These are phyloP conservation scores for Diachrysia chrysitis DNA, from an alignment of 2,888 invertebrate species.

Conservation along the genomic window DNA sequence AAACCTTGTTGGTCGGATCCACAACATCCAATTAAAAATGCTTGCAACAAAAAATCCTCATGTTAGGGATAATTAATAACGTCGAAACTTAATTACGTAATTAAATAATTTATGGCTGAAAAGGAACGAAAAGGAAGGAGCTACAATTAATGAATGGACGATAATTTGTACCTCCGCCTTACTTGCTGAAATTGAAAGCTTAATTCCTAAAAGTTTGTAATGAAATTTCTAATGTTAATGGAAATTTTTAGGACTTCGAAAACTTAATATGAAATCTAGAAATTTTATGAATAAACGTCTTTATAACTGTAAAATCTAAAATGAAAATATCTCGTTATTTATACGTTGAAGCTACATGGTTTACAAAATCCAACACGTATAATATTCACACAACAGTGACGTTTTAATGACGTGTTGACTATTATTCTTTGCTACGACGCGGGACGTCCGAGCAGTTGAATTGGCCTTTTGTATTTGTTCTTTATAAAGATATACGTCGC, in stretches of 20 bases:
- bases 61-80: conserved; percentile 46
- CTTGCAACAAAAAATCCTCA: conserved; percentile 36
- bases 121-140: conserved; percentile 42
- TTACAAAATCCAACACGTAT: no score
- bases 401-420: no score
- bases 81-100: conserved; percentile 50
- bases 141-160: conserved; percentile 35
- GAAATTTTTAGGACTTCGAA: background rate
- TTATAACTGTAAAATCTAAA: no score
- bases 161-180: conserved; percentile 49
- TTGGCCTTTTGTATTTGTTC: no score
- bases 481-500: no score
- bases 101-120: conserved; percentile 50
- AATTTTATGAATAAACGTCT: background rate
- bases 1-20: conserved; percentile 3
- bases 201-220: background rate
- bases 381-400: no score
- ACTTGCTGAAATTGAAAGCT: conserved; percentile 42
- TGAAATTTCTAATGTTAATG: background rate
- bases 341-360: no score
- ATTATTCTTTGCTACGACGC: no score
- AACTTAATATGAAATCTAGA: background rate
- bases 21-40: conserved; percentile 31
- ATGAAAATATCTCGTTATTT: no score
- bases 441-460: no score